Percentiles rank a stretch among this genome's conserved stretches.
Evolutionary conservation across 1,140 invertebrate species (phyloP).

Genomic region (Listronotus bonariensis): DNA sequence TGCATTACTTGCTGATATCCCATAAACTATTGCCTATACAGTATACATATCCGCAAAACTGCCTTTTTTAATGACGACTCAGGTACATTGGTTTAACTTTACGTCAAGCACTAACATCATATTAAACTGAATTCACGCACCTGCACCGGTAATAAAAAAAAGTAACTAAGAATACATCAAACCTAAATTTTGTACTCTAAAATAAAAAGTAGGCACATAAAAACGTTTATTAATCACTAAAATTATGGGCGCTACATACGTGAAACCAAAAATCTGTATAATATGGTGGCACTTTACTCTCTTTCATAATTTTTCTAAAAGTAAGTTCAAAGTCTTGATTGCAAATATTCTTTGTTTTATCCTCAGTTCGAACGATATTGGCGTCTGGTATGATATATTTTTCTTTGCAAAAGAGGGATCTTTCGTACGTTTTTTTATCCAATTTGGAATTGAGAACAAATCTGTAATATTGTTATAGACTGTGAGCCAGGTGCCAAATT

Average conservation of each 20-base stretch:
- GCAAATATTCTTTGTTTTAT: slow-evolving; percentile 35
- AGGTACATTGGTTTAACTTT: too few relatives aligned
- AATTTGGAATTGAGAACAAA: slow-evolving; percentile 29
- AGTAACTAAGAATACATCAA: too few relatives aligned
- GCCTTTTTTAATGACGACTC: too few relatives aligned
- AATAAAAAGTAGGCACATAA: too few relatives aligned
- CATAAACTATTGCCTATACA: too few relatives aligned
- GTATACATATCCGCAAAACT: too few relatives aligned
- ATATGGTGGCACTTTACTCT: slow-evolving; percentile 32
- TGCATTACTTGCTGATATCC: too few relatives aligned
- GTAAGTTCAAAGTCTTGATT: slow-evolving; percentile 30
- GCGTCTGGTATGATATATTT: slow-evolving; percentile 12
- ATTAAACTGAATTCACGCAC: too few relatives aligned
- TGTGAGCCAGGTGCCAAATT: too few relatives aligned
- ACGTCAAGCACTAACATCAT: too few relatives aligned
- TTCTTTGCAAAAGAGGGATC: slow-evolving; percentile 10
- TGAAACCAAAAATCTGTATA: slow-evolving; percentile 32
- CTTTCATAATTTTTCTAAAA: slow-evolving; percentile 22
- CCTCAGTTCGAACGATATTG: slow-evolving; percentile 27
- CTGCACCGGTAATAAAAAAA: too few relatives aligned
- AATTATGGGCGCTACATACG: slow-evolving; percentile 24
- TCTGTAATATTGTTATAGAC: slow-evolving; percentile 37
- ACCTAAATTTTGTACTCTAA: too few relatives aligned
- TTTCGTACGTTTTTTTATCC: slow-evolving; percentile 29
- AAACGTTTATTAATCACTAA: slow-evolving; percentile 2